Evolutionary conservation across 2,113 vertebrate species (phyloP).

Genomic region (Myrmecophaga tridactyla): DNA sequence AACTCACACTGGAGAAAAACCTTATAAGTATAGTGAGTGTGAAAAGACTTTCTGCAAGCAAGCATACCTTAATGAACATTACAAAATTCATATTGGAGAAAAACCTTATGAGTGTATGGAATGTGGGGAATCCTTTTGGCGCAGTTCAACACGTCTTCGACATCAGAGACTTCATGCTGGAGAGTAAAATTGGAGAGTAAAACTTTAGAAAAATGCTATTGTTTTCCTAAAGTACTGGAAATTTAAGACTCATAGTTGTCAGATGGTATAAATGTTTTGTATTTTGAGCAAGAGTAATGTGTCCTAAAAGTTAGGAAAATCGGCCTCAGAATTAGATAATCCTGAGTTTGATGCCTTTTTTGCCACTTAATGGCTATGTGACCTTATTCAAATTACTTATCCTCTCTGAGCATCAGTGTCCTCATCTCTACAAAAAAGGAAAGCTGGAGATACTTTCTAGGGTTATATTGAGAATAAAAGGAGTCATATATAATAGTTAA

Average conservation of each 20-base stretch:
- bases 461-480: slow-evolving; percentile 35
- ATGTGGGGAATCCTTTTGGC: slow-evolving; percentile 61
- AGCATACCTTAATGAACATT: slow-evolving; percentile 61
- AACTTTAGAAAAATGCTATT: neutral
- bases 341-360: neutral
- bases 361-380: neutral
- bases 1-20: slow-evolving; percentile 62
- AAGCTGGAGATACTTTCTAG: neutral
- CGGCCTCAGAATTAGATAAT: neutral
- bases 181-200: neutral
- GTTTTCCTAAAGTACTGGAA: neutral
- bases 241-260: neutral
- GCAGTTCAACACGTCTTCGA: neutral
- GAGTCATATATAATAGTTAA: neutral
- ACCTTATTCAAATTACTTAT: neutral
- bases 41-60: slow-evolving; percentile 61
- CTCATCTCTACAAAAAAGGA: neutral
- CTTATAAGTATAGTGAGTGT: slow-evolving; percentile 60
- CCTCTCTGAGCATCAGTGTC: neutral
- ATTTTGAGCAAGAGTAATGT: neutral
- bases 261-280: neutral
- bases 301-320: neutral
- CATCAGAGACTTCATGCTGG: slow-evolving; percentile 41
- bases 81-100: slow-evolving; percentile 60
- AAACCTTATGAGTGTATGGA: slow-evolving; percentile 39